Conservation (phyloP, 2,113 vertebrate genomes). For the Mesitornis unicolor region DNA sequence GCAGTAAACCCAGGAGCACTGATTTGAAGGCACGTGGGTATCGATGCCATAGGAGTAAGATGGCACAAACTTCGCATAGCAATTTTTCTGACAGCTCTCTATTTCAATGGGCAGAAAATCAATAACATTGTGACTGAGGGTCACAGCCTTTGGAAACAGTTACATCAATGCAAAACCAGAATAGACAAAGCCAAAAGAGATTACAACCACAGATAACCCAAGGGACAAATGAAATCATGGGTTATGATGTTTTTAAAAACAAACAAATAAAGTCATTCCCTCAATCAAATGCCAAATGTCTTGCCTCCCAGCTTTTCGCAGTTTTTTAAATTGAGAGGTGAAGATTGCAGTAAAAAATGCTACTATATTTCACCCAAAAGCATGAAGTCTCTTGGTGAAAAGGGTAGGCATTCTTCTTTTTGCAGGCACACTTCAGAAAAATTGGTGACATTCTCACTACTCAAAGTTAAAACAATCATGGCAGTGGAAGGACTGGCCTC, state of each 20-base stretch:
- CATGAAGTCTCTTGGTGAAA: not conserved
- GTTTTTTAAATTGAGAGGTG: not conserved
- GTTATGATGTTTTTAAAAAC: not conserved
- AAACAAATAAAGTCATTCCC: not conserved
- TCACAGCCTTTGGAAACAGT: slow-evolving; percentile 27
- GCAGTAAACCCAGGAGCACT: not conserved
- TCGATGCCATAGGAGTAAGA: not conserved
- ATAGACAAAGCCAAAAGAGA: not conserved
- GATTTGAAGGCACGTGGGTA: not conserved
- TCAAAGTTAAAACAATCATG: not conserved
- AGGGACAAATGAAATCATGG: slow-evolving; percentile 24
- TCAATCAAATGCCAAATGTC: not conserved
- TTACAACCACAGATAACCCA: not conserved
- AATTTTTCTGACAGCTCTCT: slow-evolving; percentile 9
- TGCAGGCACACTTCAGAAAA: not conserved
- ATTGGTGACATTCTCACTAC: not conserved
- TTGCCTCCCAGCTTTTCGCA: not conserved
- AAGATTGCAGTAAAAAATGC: not conserved
- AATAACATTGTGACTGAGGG: not conserved
- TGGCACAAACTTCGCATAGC: accelerated
- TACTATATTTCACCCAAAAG: not conserved
- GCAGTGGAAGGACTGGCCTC: not conserved
- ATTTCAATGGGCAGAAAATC: slow-evolving; percentile 4
- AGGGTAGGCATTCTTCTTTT: not conserved
- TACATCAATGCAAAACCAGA: slow-evolving; percentile 14